These are phyloP conservation scores for Pseudachorutes palmiensis DNA, from an alignment of 1,140 invertebrate genomes.

Conservation along the genomic window DNA sequence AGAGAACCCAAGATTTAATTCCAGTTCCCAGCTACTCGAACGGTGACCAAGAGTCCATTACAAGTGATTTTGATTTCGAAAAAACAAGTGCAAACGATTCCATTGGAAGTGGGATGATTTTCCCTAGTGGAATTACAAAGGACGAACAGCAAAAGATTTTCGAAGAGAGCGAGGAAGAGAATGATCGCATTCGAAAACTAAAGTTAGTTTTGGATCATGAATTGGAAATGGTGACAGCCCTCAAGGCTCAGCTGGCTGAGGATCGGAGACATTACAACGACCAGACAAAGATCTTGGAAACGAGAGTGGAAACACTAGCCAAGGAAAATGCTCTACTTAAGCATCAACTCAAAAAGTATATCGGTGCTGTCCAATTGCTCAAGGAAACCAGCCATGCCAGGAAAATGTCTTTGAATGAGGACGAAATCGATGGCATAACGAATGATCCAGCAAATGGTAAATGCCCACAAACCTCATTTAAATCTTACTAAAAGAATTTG, in stretches of 20 bases:
- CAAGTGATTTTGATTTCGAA: conserved; percentile 1
- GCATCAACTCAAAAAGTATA: conserved; percentile 80
- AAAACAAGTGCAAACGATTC: not conserved
- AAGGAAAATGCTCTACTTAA: conserved; percentile 81
- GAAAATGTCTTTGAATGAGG: conserved; percentile 5
- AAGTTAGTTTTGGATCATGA: conserved; percentile 45
- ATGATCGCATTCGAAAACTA: conserved; percentile 38
- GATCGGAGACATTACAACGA: conserved; percentile 43
- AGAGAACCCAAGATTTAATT: conserved; percentile 29
- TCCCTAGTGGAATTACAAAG: not conserved
- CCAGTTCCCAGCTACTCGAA: conserved; percentile 26
- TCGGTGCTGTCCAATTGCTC: conserved; percentile 78
- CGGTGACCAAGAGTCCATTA: not conserved
- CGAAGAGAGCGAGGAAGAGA: not conserved
- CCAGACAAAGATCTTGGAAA: conserved; percentile 41
- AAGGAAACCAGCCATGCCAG: conserved; percentile 40
- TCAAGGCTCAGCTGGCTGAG: conserved; percentile 45
- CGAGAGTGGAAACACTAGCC: conserved; percentile 44
- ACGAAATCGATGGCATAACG: not conserved
- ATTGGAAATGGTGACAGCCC: conserved; percentile 43
- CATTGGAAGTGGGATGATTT: not conserved
- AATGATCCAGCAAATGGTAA: no score
- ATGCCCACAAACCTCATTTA: no score
- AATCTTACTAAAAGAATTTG: no score
- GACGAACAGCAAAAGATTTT: not conserved